A percentile compares a stretch with the other conserved stretches of the same genome.
These are phyloP conservation scores for Elmis aenea DNA, from an alignment of 2,888 invertebrate species.

Conservation along the genomic window DNA sequence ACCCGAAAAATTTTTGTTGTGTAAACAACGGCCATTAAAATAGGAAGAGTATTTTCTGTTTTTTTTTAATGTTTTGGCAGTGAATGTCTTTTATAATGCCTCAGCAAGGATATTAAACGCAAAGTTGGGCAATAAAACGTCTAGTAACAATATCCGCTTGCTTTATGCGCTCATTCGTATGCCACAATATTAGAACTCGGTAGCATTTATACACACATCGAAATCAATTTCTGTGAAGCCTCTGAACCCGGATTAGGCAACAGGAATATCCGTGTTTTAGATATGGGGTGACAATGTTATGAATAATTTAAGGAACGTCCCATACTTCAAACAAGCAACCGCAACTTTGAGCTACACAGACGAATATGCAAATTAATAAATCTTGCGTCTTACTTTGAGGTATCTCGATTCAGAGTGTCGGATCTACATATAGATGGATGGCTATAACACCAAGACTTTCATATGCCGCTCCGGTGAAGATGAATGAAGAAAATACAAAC, in stretches of 20 bases:
- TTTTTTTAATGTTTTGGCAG: no score
- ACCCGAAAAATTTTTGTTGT: no score
- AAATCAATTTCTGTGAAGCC: no score
- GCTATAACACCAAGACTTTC: background rate
- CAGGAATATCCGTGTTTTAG: constrained; percentile 28
- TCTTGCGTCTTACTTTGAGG: constrained; percentile 43
- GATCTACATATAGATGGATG: constrained; percentile 44
- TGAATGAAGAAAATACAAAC: constrained; percentile 2
- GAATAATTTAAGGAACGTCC: constrained; percentile 43
- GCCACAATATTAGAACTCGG: no score
- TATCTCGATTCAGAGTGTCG: constrained; percentile 35
- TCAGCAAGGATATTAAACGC: constrained; percentile 14
- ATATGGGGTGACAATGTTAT: constrained; percentile 41
- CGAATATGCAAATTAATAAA: constrained; percentile 46
- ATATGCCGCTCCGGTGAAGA: constrained; percentile 1
- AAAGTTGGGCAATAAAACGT: no score
- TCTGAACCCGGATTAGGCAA: background rate
- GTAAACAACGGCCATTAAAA: no score
- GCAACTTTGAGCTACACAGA: constrained; percentile 28
- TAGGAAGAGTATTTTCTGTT: no score
- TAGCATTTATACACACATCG: no score
- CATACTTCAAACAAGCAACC: constrained; percentile 40
- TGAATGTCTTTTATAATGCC: constrained; percentile 18
- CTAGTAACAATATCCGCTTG: no score
- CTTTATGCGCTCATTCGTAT: no score